These are phyloP conservation scores for mouse (Mus musculus) DNA, from an alignment of 2,113 vertebrate species.

Conservation along the genomic window DNA sequence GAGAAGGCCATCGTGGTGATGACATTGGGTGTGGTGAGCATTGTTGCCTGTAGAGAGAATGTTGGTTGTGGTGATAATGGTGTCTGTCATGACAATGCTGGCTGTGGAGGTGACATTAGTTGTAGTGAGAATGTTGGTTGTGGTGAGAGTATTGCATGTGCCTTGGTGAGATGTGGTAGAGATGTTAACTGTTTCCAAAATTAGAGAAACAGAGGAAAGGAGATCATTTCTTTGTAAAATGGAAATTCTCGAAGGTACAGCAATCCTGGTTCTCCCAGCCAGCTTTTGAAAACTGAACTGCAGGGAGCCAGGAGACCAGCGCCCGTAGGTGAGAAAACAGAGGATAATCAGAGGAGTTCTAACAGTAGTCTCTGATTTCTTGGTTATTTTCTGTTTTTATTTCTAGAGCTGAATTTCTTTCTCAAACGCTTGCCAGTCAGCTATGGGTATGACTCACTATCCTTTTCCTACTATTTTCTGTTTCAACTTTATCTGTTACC, in stretches of 20 bases:
- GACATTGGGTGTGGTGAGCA: background rate
- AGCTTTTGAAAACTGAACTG: background rate
- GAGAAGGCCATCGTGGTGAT: background rate
- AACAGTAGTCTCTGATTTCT: background rate
- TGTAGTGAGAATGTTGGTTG: background rate
- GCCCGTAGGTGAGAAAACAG: background rate
- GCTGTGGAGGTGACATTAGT: background rate
- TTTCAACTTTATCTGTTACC: constrained; percentile 43
- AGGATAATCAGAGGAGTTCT: background rate
- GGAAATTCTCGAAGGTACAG: background rate
- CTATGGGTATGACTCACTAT: background rate
- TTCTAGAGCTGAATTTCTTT: background rate
- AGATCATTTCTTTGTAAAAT: background rate
- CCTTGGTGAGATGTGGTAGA: background rate
- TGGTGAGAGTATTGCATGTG: background rate
- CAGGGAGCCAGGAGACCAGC: background rate
- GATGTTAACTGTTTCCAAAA: background rate
- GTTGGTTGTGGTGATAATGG: background rate
- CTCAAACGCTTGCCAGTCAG: background rate
- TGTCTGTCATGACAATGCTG: background rate
- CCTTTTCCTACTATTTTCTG: constrained; percentile 22
- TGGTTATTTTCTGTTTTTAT: background rate
- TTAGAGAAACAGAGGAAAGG: background rate
- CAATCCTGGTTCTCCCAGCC: background rate
- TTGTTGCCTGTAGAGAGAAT: background rate